These are phyloP conservation scores for Labeo catla DNA, from an alignment of 2,113 vertebrate genomes.

Conservation along the genomic window DNA sequence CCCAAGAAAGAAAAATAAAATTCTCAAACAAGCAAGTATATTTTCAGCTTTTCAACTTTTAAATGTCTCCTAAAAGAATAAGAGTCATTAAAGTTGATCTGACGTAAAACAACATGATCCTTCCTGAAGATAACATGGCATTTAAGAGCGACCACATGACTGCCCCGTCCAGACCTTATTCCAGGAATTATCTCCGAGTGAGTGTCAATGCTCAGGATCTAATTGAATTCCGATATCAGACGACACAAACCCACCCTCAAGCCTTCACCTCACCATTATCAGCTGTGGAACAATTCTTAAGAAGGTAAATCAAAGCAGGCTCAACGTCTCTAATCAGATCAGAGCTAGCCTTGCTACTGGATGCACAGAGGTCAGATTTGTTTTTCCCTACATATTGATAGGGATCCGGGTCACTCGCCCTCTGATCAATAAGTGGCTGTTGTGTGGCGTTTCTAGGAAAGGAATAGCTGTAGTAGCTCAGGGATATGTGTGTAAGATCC, in stretches of 20 bases:
- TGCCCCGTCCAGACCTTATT: constrained; percentile 64
- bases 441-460: constrained; percentile 37
- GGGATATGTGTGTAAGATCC: constrained; percentile 27
- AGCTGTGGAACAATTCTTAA: constrained; percentile 14
- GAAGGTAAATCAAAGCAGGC: constrained; percentile 64
- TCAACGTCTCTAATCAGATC: constrained; percentile 62
- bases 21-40: neutral
- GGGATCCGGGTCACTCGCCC: constrained; percentile 36
- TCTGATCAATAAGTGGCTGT: constrained; percentile 70
- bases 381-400: constrained; percentile 52
- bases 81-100: constrained; percentile 23
- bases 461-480: neutral
- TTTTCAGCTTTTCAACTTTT: neutral
- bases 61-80: neutral
- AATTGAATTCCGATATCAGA: constrained; percentile 87
- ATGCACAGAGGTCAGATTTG: constrained; percentile 51
- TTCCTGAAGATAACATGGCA: constrained; percentile 44
- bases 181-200: constrained; percentile 79
- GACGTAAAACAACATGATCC: constrained; percentile 29
- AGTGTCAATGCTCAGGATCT: constrained; percentile 63
- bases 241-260: constrained; percentile 65
- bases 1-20: neutral
- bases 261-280: constrained; percentile 59
- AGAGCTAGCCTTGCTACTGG: constrained; percentile 53
- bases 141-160: constrained; percentile 39